phyloP scores from a whole-genome alignment of 2,113 vertebrate genomes.

The Pelecanus crispus region DNA sequence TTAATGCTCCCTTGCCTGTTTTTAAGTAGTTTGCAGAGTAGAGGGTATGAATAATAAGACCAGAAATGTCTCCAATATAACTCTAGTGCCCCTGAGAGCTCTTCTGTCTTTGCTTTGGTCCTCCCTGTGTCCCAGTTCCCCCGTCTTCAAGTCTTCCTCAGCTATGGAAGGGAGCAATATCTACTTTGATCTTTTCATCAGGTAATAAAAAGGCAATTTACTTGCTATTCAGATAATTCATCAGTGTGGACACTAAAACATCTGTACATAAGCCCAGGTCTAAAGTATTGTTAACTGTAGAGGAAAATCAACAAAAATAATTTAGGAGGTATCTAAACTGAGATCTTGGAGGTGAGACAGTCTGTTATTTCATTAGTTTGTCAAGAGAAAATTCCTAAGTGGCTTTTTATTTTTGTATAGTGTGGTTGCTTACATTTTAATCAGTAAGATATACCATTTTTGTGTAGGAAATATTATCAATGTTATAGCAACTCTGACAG shows the following conservation, averaged over 20 bases:
- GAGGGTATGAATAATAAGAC: conserved; percentile 38
- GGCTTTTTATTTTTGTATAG: neutral
- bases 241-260: neutral
- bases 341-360: neutral
- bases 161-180: neutral
- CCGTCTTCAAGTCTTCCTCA: neutral
- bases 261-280: neutral
- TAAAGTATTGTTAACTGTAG: neutral
- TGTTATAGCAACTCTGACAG: neutral
- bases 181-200: neutral
- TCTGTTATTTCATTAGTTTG: neutral
- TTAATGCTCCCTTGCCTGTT: conserved; percentile 20
- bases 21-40: conserved; percentile 33
- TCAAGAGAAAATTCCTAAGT: neutral
- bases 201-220: neutral
- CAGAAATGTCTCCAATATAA: neutral
- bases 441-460: neutral
- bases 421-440: neutral
- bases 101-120: neutral
- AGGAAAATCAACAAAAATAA: neutral
- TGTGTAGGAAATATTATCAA: neutral
- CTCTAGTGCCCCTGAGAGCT: neutral
- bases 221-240: neutral
- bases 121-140: neutral
- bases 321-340: neutral